These are phyloP conservation scores for Lithophane semibrunnea DNA, from an alignment of 2,888 invertebrate genomes.

Conservation along the genomic window DNA sequence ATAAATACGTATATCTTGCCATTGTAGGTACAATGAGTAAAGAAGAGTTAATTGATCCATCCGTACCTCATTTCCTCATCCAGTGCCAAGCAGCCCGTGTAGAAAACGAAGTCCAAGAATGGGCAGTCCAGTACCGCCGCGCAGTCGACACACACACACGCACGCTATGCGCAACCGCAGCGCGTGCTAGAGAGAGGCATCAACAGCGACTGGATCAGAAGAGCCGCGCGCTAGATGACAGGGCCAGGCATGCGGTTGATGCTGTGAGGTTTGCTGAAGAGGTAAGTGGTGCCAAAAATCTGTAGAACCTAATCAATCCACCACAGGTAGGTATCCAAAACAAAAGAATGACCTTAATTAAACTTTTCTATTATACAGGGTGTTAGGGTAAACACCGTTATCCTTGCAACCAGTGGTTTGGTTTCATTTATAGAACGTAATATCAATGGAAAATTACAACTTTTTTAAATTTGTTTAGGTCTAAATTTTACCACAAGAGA, in stretches of 20 bases:
- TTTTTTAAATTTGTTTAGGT: no score
- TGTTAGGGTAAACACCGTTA: no score
- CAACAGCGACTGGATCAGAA: constrained; percentile 84
- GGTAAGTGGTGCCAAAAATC: constrained; percentile 66
- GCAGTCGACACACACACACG: constrained; percentile 91
- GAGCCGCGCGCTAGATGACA: constrained; percentile 85
- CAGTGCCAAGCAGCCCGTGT: constrained; percentile 86
- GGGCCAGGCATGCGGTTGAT: constrained; percentile 90
- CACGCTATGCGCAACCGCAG: constrained; percentile 89
- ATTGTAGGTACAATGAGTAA: neutral
- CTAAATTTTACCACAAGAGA: no score
- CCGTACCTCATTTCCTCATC: neutral
- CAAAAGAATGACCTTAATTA: neutral
- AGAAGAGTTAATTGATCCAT: neutral
- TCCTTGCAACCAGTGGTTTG: no score
- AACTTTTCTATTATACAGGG: neutral
- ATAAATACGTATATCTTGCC: neutral
- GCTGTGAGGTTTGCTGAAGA: constrained; percentile 92
- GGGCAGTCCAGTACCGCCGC: constrained; percentile 91
- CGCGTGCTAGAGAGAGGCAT: constrained; percentile 87
- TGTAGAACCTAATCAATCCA: neutral
- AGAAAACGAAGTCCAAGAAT: constrained; percentile 92
- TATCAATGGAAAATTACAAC: no score
- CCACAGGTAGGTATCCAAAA: neutral
- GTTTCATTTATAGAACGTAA: no score